Evolutionary conservation across 2,113 vertebrate genomes (phyloP).

Genomic region (Anhinga rufa): DNA sequence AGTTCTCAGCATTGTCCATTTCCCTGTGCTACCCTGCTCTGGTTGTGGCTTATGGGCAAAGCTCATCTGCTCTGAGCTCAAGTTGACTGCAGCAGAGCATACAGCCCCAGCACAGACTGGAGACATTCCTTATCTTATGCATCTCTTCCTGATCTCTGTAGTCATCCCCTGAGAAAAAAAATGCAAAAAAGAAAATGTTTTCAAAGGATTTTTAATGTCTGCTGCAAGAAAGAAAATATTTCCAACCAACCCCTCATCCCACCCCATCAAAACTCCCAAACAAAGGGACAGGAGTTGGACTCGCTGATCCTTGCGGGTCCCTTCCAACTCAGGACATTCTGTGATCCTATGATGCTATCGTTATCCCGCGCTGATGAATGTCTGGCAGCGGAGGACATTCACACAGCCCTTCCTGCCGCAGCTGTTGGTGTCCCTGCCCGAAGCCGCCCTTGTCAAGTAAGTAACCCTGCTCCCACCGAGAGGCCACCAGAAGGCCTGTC

Average conservation of each 20-base stretch:
- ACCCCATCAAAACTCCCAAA: neutral
- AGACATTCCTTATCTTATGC: neutral
- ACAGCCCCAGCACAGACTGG: neutral
- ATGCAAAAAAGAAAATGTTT: neutral
- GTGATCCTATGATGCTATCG: no score
- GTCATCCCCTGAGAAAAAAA: neutral
- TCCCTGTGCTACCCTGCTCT: neutral
- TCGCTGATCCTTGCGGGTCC: no score
- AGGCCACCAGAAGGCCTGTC: neutral
- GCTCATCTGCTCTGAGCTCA: neutral
- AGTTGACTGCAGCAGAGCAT: neutral
- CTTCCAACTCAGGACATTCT: no score
- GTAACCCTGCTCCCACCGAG: neutral
- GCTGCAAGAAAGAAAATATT: neutral
- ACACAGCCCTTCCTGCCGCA: accelerated
- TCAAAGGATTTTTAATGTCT: neutral
- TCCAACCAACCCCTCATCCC: neutral
- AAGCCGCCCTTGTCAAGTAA: neutral
- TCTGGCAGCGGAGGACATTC: neutral
- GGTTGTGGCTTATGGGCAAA: neutral
- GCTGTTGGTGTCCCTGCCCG: accelerated
- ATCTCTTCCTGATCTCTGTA: neutral
- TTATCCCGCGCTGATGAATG: accelerated
- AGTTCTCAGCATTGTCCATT: neutral
- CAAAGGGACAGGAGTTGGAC: neutral